Percentiles rank a stretch among this genome's conserved stretches.
phyloP scores from a whole-genome alignment of 2,888 invertebrate species.

The Peribatodes rhomboidaria region DNA sequence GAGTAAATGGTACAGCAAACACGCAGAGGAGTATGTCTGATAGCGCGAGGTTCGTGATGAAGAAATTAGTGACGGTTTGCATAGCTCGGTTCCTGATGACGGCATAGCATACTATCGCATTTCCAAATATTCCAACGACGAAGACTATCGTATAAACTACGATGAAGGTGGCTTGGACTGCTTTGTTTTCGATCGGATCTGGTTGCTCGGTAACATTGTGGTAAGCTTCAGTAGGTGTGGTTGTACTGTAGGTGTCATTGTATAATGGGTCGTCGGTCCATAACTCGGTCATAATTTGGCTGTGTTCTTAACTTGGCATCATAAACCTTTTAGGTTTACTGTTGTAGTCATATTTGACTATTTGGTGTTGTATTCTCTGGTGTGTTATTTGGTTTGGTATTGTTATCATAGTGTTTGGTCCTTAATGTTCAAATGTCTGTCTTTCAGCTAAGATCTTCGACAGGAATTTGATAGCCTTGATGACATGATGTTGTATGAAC shows the following conservation, averaged over 20 bases:
- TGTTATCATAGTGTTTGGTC: slow-evolving; percentile 61
- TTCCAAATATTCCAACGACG: slow-evolving; percentile 92
- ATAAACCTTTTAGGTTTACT: slow-evolving; percentile 71
- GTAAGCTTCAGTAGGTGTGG: slow-evolving; percentile 50
- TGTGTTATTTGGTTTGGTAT: slow-evolving; percentile 44
- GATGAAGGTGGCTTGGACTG: slow-evolving; percentile 91
- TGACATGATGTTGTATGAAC: slow-evolving; percentile 18
- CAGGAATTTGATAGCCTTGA: neutral
- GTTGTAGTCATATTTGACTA: slow-evolving; percentile 62
- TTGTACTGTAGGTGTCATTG: slow-evolving; percentile 57
- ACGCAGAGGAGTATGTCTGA: slow-evolving; percentile 95
- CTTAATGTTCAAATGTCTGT: neutral
- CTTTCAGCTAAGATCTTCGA: slow-evolving; percentile 11
- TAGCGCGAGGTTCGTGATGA: slow-evolving; percentile 95
- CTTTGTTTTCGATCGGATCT: slow-evolving; percentile 88
- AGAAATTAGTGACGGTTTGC: slow-evolving; percentile 97
- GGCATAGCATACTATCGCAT: slow-evolving; percentile 94
- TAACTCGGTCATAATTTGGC: slow-evolving; percentile 73
- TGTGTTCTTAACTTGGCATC: slow-evolving; percentile 72
- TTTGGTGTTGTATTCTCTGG: slow-evolving; percentile 49
- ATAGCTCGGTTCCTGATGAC: slow-evolving; percentile 94
- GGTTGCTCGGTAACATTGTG: slow-evolving; percentile 59
- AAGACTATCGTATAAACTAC: slow-evolving; percentile 93
- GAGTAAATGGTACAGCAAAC: slow-evolving; percentile 96
- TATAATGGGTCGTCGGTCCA: slow-evolving; percentile 65